These are phyloP conservation scores for Ancistrus triradiatus DNA, from an alignment of 2,113 vertebrate species.

Conservation along the genomic window DNA sequence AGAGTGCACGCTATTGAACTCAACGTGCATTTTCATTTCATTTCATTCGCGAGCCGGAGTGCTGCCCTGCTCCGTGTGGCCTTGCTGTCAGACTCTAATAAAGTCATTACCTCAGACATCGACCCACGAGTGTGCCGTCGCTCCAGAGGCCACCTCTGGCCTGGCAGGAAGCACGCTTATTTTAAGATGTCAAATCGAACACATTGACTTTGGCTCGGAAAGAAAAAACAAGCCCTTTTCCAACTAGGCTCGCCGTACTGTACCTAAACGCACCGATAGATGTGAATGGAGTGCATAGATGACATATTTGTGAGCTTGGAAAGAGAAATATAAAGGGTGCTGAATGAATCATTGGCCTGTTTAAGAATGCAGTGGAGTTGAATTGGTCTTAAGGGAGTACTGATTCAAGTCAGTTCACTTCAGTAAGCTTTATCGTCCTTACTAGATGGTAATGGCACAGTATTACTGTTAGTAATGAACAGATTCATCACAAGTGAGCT, in stretches of 20 bases:
- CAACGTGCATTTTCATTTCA: conserved; percentile 33
- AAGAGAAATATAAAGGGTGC: too few species aligned
- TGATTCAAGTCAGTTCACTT: too few species aligned
- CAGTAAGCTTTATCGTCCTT: too few species aligned
- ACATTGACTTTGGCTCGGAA: conserved; percentile 17
- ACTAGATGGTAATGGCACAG: background rate
- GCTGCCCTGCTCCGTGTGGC: conserved; percentile 10
- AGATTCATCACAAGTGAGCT: too few species aligned
- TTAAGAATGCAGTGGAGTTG: too few species aligned
- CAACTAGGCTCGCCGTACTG: background rate
- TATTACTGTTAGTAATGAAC: too few species aligned
- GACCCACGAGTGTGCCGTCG: conserved; percentile 1
- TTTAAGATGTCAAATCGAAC: conserved; percentile 32
- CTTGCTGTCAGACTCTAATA: conserved; percentile 25
- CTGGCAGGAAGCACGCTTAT: conserved; percentile 32
- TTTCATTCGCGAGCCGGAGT: conserved; percentile 6
- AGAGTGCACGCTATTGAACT: background rate
- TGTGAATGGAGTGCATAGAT: background rate
- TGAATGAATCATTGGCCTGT: too few species aligned
- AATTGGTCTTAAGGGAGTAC: too few species aligned
- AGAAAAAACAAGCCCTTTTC: background rate
- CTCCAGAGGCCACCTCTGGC: conserved; percentile 17
- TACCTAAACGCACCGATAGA: background rate
- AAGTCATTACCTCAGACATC: conserved; percentile 42
- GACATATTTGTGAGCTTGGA: too few species aligned